These are phyloP conservation scores for Ditula angustiorana DNA, from an alignment of 2,888 invertebrate genomes.

Conservation along the genomic window DNA sequence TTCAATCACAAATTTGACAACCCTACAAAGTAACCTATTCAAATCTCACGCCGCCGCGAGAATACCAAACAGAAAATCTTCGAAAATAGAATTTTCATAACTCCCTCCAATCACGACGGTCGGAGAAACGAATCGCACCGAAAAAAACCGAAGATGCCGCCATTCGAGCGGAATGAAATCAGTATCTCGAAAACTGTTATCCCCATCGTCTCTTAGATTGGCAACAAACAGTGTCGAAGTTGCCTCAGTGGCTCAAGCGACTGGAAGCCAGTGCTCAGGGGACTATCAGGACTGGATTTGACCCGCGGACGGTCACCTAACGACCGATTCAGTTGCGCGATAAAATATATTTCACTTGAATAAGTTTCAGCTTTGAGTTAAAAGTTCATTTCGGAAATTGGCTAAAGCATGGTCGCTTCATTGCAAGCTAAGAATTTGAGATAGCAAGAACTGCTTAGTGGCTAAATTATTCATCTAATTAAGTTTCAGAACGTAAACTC, in stretches of 20 bases:
- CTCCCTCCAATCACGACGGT: conserved; percentile 32
- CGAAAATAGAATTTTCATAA: conserved; percentile 40
- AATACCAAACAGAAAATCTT: conserved; percentile 36
- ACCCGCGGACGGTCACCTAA: conserved; percentile 31
- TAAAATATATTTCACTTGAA: conserved; percentile 27
- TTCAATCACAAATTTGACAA: conserved; percentile 26
- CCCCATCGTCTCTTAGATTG: conserved; percentile 30
- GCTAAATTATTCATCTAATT: conserved; percentile 20
- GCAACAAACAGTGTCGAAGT: conserved; percentile 39
- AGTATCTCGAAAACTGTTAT: conserved; percentile 38
- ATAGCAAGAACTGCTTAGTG: not conserved
- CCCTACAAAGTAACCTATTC: conserved; percentile 36
- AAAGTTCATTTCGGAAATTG: not conserved
- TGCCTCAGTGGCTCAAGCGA: conserved; percentile 36
- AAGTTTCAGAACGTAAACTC: conserved; percentile 19
- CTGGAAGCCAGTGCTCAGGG: conserved; percentile 31
- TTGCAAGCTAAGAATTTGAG: conserved; percentile 1
- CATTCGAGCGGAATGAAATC: conserved; percentile 30
- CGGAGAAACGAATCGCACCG: conserved; percentile 29
- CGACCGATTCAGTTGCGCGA: conserved; percentile 22
- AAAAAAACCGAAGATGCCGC: conserved; percentile 26
- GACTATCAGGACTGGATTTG: conserved; percentile 32
- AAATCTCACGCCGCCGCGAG: conserved; percentile 25
- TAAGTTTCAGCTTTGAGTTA: conserved; percentile 13
- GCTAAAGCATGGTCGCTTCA: not conserved